These are phyloP conservation scores for Phragmatobia fuliginosa DNA, from an alignment of 2,888 invertebrate genomes.

Conservation along the genomic window DNA sequence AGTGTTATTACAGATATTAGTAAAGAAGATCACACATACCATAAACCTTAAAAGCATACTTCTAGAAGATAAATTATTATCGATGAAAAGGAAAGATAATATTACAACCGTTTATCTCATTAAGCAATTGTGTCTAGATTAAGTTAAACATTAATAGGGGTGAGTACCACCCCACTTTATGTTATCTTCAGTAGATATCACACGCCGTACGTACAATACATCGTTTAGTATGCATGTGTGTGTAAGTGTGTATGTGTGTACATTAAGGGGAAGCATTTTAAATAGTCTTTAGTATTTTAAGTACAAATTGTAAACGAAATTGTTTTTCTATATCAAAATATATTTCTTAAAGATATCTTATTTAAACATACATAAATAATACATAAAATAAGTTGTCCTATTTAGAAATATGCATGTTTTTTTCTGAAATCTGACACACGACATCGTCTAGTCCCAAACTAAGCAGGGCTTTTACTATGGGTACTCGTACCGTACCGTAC, in stretches of 20 bases:
- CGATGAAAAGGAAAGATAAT: background rate
- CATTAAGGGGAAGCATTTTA: conserved; percentile 40
- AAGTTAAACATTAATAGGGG: conserved; percentile 42
- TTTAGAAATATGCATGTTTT: no score
- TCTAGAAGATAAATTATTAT: background rate
- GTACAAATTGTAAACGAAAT: no score
- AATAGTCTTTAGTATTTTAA: background rate
- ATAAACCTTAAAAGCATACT: background rate
- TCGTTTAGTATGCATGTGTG: conserved; percentile 12
- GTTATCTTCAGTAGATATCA: conserved; percentile 25
- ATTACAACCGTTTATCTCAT: conserved; percentile 40
- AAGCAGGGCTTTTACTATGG: no score
- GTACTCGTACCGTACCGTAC: no score
- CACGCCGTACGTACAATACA: conserved; percentile 18
- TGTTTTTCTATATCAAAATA: no score
- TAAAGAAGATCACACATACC: background rate
- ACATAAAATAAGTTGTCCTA: no score
- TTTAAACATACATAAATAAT: no score
- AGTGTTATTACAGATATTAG: no score
- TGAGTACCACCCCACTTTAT: conserved; percentile 37
- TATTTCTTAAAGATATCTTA: no score
- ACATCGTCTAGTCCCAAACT: no score
- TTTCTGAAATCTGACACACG: no score
- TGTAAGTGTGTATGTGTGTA: conserved; percentile 18
- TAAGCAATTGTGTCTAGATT: conserved; percentile 48